Evolutionary conservation across 2,888 invertebrate species (phyloP).

Genomic region (Sinodicranocentrus sp.): DNA sequence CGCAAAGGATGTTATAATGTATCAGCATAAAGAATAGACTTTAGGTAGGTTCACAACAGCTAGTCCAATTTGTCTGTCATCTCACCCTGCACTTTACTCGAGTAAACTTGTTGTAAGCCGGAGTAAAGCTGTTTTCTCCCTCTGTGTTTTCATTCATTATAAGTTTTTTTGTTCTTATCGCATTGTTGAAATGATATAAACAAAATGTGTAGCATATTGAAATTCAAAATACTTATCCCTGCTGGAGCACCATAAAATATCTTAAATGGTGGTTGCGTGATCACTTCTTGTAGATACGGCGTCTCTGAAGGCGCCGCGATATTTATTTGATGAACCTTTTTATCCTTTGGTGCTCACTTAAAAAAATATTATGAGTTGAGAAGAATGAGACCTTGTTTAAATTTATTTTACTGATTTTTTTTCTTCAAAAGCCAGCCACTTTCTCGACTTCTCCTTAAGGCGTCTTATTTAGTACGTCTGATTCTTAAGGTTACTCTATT

Average conservation of each 20-base stretch:
- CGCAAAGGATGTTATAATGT: neutral
- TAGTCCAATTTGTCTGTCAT: conserved; percentile 37
- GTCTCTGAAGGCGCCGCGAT: conserved; percentile 76
- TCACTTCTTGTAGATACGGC: conserved; percentile 69
- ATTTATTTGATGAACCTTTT: conserved; percentile 75
- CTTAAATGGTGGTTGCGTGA: conserved; percentile 75
- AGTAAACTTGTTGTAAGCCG: no score
- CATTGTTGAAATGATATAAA: neutral
- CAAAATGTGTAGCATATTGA: conserved; percentile 30
- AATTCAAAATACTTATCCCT: conserved; percentile 69
- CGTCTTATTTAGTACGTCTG: conserved; percentile 49
- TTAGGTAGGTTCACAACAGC: neutral
- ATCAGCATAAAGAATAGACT: neutral
- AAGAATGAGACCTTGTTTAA: conserved; percentile 20
- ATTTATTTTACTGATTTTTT: no score
- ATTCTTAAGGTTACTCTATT: conserved; percentile 8
- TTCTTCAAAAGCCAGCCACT: no score
- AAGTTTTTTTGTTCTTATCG: neutral
- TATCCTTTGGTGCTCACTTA: conserved; percentile 65
- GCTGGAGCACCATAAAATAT: conserved; percentile 74
- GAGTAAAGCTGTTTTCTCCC: no score
- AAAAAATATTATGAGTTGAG: conserved; percentile 56
- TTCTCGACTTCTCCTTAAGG: conserved; percentile 32
- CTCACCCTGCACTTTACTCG: neutral
- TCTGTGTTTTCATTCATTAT: conserved; percentile 13